Base-by-base conservation (phyloP, 2,888 invertebrate species). In the Xylota segnis region DNA sequence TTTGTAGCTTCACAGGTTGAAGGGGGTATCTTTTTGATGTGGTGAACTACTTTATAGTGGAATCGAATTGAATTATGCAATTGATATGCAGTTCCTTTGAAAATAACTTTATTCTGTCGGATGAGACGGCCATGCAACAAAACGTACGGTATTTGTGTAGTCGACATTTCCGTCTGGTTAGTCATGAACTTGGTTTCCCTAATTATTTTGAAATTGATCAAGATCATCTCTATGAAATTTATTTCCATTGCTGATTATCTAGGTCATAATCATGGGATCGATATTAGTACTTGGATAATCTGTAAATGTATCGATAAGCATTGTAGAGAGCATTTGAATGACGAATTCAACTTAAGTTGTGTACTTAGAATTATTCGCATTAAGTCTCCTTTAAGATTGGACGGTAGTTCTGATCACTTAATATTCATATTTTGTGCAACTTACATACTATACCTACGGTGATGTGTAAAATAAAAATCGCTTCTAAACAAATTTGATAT, bases 21-120 rank as follows among this genome's bases (percentile, higher is more conserved):
- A 16, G 70, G 54, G 68, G 37, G 18, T 10, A 16, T 45, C 34
- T 70, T 34, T 5, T 61, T 40, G 27, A 10, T 52, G 52, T n/a
- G 5, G 14, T 23, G 29, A 54, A 32, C 12, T 16, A 4, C 5
- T 23, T 37, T 29, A 34, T 23, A 58, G 56, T 65, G 10, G 16
- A 32, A 45, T 63, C n/a, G 56, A 79, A 58, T 59, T 59, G 50
- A 74, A 74, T 74, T 76, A 59, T 76, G 68, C 29, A 47, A 76
- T 50, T 75, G 52, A 63, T 52, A 54, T 52, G 18, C 43, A 18
- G 7, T 71, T 59, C 12, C 14, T 47, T 37, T 4, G 47, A 47
- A 34, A 47, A 32, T n/a, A 16, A n/a, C 10, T 68, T 37, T 47
- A n/a, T 37, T 59, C 14, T n/a, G 50, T 34, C 14, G 37, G 14